phyloP scores from a whole-genome alignment of 2,888 invertebrate genomes.

The Megastigmus dorsalis region DNA sequence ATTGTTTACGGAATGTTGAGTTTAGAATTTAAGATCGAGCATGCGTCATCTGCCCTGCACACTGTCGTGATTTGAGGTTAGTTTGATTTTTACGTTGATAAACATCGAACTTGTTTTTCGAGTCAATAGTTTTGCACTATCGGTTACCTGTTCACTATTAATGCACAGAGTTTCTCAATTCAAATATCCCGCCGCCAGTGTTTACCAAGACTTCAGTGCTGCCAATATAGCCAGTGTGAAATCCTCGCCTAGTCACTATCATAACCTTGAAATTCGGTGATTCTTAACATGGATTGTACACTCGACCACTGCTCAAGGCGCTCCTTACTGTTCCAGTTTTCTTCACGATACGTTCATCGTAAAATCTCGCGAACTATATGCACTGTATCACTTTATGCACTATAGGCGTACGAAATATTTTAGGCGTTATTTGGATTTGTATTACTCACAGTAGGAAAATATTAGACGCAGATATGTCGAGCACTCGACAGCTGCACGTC shows the following conservation, averaged over 20 bases:
- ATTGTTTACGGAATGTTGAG: neutral
- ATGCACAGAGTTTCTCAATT: neutral
- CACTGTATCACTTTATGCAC: too few species aligned
- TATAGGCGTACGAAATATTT: too few species aligned
- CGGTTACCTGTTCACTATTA: neutral
- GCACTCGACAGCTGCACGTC: slow-evolving; percentile 21
- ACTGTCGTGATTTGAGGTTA: neutral
- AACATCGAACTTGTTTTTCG: neutral
- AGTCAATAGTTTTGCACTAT: too few species aligned
- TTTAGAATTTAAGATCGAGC: neutral
- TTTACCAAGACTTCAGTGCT: neutral
- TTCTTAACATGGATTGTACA: too few species aligned
- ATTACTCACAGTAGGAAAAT: too few species aligned
- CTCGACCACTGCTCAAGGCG: too few species aligned
- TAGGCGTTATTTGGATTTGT: too few species aligned
- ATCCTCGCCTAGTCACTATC: neutral
- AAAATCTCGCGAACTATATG: too few species aligned
- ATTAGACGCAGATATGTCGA: slow-evolving; percentile 14
- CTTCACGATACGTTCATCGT: too few species aligned
- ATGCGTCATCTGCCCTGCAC: slow-evolving; percentile 17
- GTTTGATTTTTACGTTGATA: neutral
- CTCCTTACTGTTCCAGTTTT: too few species aligned
- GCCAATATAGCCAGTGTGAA: neutral
- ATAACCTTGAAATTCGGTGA: slow-evolving; percentile 33
- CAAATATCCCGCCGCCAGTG: slow-evolving; percentile 12